Conservation (phyloP, 2,888 invertebrate genomes). For the Aquatica leii region DNA sequence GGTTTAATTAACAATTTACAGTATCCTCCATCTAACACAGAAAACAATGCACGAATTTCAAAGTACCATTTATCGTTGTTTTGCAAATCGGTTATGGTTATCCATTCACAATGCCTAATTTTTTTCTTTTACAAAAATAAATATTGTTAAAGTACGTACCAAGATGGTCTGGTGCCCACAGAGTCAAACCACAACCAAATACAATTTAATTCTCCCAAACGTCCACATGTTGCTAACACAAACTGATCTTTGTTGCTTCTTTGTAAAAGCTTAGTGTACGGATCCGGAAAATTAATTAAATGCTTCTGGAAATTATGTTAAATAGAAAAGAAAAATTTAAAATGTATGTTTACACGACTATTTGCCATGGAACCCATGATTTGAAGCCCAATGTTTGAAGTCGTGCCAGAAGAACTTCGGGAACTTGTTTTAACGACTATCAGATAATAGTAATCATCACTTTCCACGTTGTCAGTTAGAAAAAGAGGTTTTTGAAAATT, state of each 20-base stretch:
- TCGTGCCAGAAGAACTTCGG: conserved; percentile 25
- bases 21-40: conserved; percentile 22
- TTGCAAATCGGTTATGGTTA: conserved; percentile 42
- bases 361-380: conserved; percentile 11
- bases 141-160: conserved; percentile 36
- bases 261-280: conserved; percentile 41
- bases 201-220: conserved; percentile 38
- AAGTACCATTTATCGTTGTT: conserved; percentile 35
- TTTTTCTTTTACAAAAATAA: neutral
- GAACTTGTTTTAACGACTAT: conserved; percentile 32
- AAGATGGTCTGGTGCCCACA: conserved; percentile 41
- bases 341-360: conserved; percentile 19
- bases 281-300: conserved; percentile 46
- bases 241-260: conserved; percentile 39
- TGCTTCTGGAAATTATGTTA: conserved; percentile 35
- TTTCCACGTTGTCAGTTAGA: conserved; percentile 36
- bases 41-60: conserved; percentile 37
- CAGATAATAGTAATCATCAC: conserved; percentile 38
- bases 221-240: conserved; percentile 31
- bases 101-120: conserved; percentile 42
- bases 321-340: neutral
- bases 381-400: conserved; percentile 31
- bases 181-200: conserved; percentile 44
- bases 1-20: conserved; percentile 15
- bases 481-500: conserved; percentile 21